phyloP scores from a whole-genome alignment of 1,140 invertebrate genomes.

The Diabrotica undecimpunctata region DNA sequence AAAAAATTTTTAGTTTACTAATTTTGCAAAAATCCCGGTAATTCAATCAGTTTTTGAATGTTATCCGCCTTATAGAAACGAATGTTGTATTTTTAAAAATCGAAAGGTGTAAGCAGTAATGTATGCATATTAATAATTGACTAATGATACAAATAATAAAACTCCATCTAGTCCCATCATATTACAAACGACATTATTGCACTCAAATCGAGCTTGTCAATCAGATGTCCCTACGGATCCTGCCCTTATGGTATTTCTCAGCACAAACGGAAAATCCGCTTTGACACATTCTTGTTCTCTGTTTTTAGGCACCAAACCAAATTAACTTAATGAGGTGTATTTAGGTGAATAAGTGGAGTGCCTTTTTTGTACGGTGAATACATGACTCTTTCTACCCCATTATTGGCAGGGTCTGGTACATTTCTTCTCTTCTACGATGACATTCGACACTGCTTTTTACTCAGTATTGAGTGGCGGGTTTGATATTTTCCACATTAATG shows the following conservation, averaged over 20 bases:
- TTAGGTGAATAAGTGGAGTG: conserved; percentile 38
- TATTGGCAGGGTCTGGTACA: conserved; percentile 35
- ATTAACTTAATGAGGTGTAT: conserved; percentile 41
- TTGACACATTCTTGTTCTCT: conserved; percentile 11
- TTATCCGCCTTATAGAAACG: too few relatives aligned
- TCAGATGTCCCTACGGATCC: background rate
- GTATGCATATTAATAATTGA: too few relatives aligned
- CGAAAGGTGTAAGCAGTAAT: too few relatives aligned
- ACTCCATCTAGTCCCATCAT: too few relatives aligned
- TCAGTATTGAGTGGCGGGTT: background rate
- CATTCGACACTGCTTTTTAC: conserved; percentile 33
- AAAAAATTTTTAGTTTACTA: too few relatives aligned
- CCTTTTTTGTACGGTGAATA: conserved; percentile 28
- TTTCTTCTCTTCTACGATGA: conserved; percentile 26
- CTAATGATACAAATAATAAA: too few relatives aligned
- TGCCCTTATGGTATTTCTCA: conserved; percentile 7
- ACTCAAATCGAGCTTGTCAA: too few relatives aligned
- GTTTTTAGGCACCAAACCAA: conserved; percentile 30
- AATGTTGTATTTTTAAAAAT: too few relatives aligned
- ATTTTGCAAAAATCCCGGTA: too few relatives aligned
- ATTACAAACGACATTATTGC: too few relatives aligned
- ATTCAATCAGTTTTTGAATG: too few relatives aligned
- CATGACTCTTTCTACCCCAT: conserved; percentile 33
- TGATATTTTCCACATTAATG: conserved; percentile 2
- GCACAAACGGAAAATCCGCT: background rate